A percentile compares a stretch with the other conserved stretches of the same genome.
Evolutionary conservation across 2,888 invertebrate genomes (phyloP).

Genomic region (Cheilosia vulpina): DNA sequence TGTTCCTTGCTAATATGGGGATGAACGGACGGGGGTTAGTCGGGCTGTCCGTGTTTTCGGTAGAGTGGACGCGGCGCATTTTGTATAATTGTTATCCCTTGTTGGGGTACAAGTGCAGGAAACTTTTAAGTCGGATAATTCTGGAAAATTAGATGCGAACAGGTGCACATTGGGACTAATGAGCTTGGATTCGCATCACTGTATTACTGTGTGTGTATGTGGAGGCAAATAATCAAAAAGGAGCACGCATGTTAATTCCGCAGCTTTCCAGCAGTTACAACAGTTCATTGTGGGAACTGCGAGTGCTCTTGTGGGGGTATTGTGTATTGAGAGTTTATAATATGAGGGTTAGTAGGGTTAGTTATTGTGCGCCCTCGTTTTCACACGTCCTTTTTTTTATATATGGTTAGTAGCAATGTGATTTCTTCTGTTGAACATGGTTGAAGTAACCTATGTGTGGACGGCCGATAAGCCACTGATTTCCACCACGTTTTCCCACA

Average conservation of each 20-base stretch:
- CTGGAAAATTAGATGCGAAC: slow-evolving; percentile 49
- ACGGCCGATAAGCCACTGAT: too few species aligned
- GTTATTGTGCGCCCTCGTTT: too few species aligned
- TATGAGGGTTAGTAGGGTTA: too few species aligned
- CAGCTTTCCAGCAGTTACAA: neutral
- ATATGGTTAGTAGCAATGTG: too few species aligned
- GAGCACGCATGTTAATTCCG: neutral
- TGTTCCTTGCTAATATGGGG: slow-evolving; percentile 8
- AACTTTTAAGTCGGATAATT: slow-evolving; percentile 66
- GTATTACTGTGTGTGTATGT: slow-evolving; percentile 10
- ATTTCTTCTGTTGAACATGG: too few species aligned
- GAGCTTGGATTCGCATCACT: slow-evolving; percentile 34
- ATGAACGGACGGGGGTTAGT: neutral
- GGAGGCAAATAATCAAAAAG: neutral
- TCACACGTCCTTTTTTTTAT: too few species aligned
- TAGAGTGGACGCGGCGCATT: slow-evolving; percentile 27
- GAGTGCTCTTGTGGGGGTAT: too few species aligned
- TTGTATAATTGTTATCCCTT: slow-evolving; percentile 67
- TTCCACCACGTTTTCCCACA: too few species aligned
- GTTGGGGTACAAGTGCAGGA: slow-evolving; percentile 34
- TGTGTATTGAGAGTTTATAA: too few species aligned
- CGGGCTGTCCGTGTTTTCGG: neutral
- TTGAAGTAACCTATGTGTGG: too few species aligned
- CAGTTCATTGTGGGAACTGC: too few species aligned
- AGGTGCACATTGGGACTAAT: slow-evolving; percentile 59